Base-by-base conservation (phyloP, 1,140 invertebrate species). In the Teleopsis dalmanni region DNA sequence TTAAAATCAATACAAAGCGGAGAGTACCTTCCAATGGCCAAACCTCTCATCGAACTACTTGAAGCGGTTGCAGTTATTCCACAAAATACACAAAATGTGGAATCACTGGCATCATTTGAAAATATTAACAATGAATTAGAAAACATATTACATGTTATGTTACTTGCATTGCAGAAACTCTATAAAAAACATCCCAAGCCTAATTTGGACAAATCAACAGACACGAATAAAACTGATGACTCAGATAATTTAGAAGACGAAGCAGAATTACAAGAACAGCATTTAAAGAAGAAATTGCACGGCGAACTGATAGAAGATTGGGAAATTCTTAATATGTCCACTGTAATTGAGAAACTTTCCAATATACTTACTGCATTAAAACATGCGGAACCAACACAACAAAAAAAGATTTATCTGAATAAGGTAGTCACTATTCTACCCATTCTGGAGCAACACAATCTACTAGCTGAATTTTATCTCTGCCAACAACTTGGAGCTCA, bases 381-480 rank as follows among this genome's bases (percentile, higher is more conserved):
- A 33, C 52, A 61, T 25, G 48, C 57, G 0, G 3, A 48, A 7
- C 38, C 55, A n/a, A 47, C 38, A 0, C 21, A 47, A n/a, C 48
- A 59, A 16, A 58, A 60, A 40, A 11, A 62, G n/a, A 13, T 48
- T 1, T 63, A 51, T 36, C 52, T 65, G 46, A 58, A 59, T 6
- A 58, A 66, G 6, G 49, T 71, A 4, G 52, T 72, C 51, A 65
- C 69, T 23, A 52, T 76, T 44, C 52, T 81, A 4, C 87, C 88
- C 9, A 70, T 95, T n/a, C 64, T 96, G 22, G 77, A 88, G 38
- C 88, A 94, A 70, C 86, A 87, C 53, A 65, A 79, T 23, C 61
- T 84, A 6, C 72, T 93, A 22, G 77, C 81, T 2, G 82, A 93
- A 59, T 92, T 82, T 65, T 86, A 88, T 56, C 63, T 95, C 11